Evolutionary conservation across 2,888 invertebrate genomes (phyloP), one percentile per base, ranked within the genome.

Genomic region (Nematopogon swammerdamellus): DNA sequence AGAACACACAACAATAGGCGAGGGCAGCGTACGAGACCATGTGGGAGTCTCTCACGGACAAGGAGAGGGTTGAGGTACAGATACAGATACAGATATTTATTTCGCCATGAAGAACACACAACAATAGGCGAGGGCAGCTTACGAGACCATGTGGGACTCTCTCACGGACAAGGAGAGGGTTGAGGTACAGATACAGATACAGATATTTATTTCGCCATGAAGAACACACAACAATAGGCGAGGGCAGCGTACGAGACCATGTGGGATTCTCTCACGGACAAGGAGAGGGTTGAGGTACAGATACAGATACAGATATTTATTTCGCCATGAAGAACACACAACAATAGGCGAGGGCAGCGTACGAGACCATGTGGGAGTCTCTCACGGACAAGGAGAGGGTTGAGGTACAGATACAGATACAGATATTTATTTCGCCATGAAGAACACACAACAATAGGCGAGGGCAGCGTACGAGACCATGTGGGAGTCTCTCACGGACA

Each of bases 71-170:
- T 56, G 53, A 25, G 25, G 25, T 25, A 6, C 25, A n/a, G n/a
- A n/a, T n/a, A n/a, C n/a, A n/a, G n/a, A n/a, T n/a, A n/a, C n/a
- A n/a, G n/a, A n/a, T n/a, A n/a, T n/a, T n/a, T n/a, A n/a, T n/a
- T n/a, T n/a, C n/a, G n/a, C n/a, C n/a, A n/a, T n/a, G n/a, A n/a
- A n/a, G n/a, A n/a, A n/a, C n/a, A n/a, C n/a, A n/a, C n/a, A n/a
- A n/a, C n/a, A n/a, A n/a, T n/a, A 88, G 55, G 86, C 89, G 1
- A 88, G 85, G 66, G 82, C 84, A 52, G 84, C 88, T 0, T 89
- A 92, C 58, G 88, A 89, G 65, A 86, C 87, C 55, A 75, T 89
- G 47, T 94, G 93, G 92, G 80, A 84, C 57, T 83, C 84, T 1
- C 70, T 93, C 14, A 83, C 85, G 50, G 74, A 81, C 49, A 84